phyloP scores from a whole-genome alignment of 2,113 vertebrate genomes.

The Panthera uncia region DNA sequence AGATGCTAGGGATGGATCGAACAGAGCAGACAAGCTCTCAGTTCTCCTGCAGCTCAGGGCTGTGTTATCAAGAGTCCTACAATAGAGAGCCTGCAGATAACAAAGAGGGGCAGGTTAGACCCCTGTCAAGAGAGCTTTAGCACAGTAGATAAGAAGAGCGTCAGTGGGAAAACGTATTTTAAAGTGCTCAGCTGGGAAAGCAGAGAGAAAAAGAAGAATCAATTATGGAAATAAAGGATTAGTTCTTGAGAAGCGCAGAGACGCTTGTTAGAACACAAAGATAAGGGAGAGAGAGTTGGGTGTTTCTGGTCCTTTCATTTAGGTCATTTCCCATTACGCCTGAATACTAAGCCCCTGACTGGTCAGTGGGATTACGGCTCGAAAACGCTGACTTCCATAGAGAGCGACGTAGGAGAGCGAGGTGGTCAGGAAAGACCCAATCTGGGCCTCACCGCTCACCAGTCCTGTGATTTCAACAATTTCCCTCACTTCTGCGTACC shows the following conservation, averaged over 20 bases:
- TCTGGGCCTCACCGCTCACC: neutral
- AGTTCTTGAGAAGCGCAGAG: neutral
- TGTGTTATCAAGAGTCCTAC: neutral
- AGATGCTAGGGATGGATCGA: no score
- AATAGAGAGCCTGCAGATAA: neutral
- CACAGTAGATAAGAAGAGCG: neutral
- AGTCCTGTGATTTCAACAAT: neutral
- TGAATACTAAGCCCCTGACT: neutral
- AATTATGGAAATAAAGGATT: conserved; percentile 43
- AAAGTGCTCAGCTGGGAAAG: neutral
- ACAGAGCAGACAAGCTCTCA: neutral
- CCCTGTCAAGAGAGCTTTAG: neutral
- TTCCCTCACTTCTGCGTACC: neutral
- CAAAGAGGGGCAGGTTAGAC: neutral
- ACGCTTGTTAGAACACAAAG: neutral
- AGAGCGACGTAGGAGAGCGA: rapidly evolving
- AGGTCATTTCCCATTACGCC: neutral
- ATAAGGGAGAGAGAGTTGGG: neutral
- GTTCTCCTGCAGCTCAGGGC: neutral
- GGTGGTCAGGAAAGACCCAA: neutral
- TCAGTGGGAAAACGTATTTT: neutral
- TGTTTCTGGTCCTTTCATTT: neutral
- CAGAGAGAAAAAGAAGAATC: neutral
- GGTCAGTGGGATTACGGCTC: neutral
- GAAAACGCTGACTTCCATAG: neutral